Conservation (phyloP, 2,113 vertebrate species). For the Silurus asotus region DNA sequence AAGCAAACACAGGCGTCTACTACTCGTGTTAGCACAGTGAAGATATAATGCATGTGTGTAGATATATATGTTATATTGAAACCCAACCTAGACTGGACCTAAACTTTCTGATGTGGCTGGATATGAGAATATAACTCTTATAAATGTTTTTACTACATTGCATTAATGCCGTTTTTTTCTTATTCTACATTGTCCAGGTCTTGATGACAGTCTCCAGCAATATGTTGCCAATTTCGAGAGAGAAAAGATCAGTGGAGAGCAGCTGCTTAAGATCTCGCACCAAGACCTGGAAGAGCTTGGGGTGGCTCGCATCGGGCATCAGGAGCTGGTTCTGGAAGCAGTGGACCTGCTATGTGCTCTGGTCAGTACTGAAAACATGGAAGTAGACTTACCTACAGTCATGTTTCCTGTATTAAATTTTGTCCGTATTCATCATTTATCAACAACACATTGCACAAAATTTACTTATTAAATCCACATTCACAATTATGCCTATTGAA, state of each 20-base stretch:
- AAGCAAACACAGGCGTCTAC: slow-evolving; percentile 8
- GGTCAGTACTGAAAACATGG: slow-evolving; percentile 75
- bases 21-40: not conserved
- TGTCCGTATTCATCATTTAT: not conserved
- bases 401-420: not conserved
- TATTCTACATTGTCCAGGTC: slow-evolving; percentile 68
- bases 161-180: not conserved
- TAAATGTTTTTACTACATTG: not conserved
- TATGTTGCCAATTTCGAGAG: slow-evolving; percentile 90
- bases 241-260: slow-evolving; percentile 95
- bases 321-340: slow-evolving; percentile 94
- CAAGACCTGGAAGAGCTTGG: slow-evolving; percentile 97
- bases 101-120: not conserved
- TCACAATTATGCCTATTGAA: not conserved
- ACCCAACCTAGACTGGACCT: not conserved
- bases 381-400: not conserved
- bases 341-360: slow-evolving; percentile 96
- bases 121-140: not conserved
- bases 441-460: slow-evolving; percentile 5
- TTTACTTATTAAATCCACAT: not conserved
- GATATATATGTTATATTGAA: not conserved
- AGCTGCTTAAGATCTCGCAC: slow-evolving; percentile 92
- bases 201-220: slow-evolving; percentile 93
- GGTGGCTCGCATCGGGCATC: slow-evolving; percentile 91
- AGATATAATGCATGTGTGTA: not conserved